Conservation (phyloP, 1,140 invertebrate species). For the Tenebrio molitor region DNA sequence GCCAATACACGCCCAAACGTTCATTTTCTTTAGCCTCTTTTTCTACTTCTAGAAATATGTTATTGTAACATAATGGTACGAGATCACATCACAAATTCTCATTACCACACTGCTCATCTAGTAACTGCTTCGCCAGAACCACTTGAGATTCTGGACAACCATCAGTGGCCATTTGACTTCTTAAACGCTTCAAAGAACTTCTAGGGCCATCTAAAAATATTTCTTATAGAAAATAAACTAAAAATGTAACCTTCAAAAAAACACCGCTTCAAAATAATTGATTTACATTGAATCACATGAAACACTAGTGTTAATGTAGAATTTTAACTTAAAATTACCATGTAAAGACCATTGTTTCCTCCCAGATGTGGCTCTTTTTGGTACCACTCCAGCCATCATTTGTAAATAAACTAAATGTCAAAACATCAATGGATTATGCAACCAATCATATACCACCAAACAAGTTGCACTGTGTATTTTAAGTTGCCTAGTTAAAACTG, state of each 20-base stretch:
- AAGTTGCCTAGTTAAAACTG: too few species aligned
- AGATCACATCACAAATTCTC: conserved; percentile 47
- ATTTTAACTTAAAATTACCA: conserved; percentile 56
- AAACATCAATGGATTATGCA: conserved; percentile 32
- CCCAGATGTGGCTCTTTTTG: conserved; percentile 62
- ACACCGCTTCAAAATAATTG: conserved; percentile 5
- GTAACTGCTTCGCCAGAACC: conserved; percentile 80
- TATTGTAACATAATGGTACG: not conserved
- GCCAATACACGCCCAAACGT: conserved; percentile 84
- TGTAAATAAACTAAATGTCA: conserved; percentile 39
- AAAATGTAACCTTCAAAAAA: conserved; percentile 1
- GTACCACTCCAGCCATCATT: conserved; percentile 64
- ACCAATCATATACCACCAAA: too few species aligned
- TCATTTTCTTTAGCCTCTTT: conserved; percentile 75
- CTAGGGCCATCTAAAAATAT: conserved; percentile 74
- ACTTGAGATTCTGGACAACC: conserved; percentile 87
- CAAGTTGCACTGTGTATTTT: too few species aligned
- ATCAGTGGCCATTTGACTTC: conserved; percentile 82
- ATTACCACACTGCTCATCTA: conserved; percentile 79
- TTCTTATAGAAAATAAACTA: not conserved
- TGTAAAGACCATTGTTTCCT: conserved; percentile 65
- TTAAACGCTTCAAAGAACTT: conserved; percentile 75
- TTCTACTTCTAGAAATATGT: conserved; percentile 67
- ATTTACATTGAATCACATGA: conserved; percentile 1
- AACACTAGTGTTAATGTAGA: not conserved